Percentiles rank a stretch among this genome's conserved stretches.
These are phyloP conservation scores for Drosophila multiciliata DNA, from an alignment of 2,888 invertebrate genomes.

Conservation along the genomic window DNA sequence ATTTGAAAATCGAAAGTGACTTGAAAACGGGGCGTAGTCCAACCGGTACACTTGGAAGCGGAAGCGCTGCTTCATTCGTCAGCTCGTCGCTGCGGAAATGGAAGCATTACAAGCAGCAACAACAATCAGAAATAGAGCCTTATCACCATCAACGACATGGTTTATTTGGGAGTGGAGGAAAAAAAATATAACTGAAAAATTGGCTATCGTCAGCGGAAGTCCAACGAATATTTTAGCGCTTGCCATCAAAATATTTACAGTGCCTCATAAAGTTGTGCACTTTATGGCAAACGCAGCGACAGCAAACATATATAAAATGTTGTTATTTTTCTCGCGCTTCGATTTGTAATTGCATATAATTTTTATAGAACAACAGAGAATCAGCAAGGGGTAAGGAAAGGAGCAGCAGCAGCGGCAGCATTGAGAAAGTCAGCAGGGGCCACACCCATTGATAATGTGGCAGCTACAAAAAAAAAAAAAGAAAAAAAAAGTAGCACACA, in stretches of 20 bases:
- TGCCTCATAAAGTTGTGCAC: conserved; percentile 65
- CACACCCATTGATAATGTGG: conserved; percentile 69
- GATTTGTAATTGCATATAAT: conserved; percentile 74
- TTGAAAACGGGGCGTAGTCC: conserved; percentile 41
- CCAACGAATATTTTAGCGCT: conserved; percentile 44
- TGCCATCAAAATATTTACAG: conserved; percentile 77
- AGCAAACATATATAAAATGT: conserved; percentile 13
- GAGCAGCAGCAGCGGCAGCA: conserved; percentile 15
- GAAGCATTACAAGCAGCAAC: conserved; percentile 19
- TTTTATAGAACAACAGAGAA: conserved; percentile 67
- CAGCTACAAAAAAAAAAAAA: conserved; percentile 6
- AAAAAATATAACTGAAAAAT: conserved; percentile 37
- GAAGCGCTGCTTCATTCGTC: conserved; percentile 46
- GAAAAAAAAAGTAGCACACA: conserved; percentile 16
- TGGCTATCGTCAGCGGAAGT: conserved; percentile 57
- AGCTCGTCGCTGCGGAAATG: conserved; percentile 40
- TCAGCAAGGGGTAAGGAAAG: conserved; percentile 72
- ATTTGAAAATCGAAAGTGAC: conserved; percentile 42
- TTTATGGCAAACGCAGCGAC: conserved; percentile 58
- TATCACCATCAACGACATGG: conserved; percentile 8
- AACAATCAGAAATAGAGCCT: background rate
- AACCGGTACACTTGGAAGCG: conserved; percentile 40
- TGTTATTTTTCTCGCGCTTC: conserved; percentile 12
- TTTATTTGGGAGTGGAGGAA: background rate
- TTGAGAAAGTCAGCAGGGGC: conserved; percentile 20